Conservation (phyloP, 1,140 invertebrate genomes). For the Paraescarpia echinospica region DNA sequence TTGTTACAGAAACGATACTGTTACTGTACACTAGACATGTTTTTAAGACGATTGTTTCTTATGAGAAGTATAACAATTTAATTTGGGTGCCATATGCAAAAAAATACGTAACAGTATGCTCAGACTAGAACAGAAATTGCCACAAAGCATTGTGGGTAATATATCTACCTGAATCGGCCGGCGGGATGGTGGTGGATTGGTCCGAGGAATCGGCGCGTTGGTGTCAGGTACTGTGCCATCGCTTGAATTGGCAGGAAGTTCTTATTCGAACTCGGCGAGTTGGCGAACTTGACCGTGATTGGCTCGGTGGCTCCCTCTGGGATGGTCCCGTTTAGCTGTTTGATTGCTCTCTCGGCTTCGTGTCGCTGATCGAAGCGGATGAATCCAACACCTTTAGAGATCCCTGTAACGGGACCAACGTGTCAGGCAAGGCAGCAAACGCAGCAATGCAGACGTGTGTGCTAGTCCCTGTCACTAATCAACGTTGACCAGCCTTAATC, state of each 20-base stretch:
- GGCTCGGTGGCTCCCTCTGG: conserved; percentile 86
- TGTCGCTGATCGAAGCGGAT: conserved; percentile 97
- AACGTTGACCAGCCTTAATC: background rate
- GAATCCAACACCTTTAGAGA: conserved; percentile 99
- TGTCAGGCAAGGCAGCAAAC: background rate
- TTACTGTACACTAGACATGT: background rate
- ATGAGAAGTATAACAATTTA: background rate
- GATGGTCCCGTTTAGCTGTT: conserved; percentile 95
- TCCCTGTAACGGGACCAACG: conserved; percentile 64
- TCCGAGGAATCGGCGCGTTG: conserved; percentile 78
- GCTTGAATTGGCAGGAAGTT: conserved; percentile 46
- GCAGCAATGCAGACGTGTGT: background rate
- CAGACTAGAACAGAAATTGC: too few species aligned
- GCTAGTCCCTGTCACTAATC: background rate
- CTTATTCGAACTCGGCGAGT: conserved; percentile 67
- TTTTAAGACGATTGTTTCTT: too few species aligned
- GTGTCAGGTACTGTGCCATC: conserved; percentile 75
- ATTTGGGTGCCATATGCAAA: background rate
- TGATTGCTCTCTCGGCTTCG: conserved; percentile 96
- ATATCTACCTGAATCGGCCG: conserved; percentile 81
- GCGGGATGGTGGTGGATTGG: conserved; percentile 85
- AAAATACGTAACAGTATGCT: background rate
- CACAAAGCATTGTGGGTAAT: background rate
- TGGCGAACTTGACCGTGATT: conserved; percentile 99
- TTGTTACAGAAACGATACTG: background rate